Evolutionary conservation across 2,797 vertebrate genomes (phyloP), one percentile per base, ranked within the genome.

Genomic region (Lagocephalus sceleratus): DNA sequence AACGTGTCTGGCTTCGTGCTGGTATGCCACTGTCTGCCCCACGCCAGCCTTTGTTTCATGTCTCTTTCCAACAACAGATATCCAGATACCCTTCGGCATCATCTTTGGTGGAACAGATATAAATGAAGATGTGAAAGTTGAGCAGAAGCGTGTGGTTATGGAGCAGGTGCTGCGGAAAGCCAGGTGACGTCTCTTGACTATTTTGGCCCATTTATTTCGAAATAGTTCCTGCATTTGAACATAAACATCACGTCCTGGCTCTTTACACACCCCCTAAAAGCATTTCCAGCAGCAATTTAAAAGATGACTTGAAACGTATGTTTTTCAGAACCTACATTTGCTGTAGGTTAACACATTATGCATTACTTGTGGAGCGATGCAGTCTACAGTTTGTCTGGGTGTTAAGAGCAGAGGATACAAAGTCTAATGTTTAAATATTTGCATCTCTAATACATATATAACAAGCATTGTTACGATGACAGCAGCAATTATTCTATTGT

Each of bases 51-150:
- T 15, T 73, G 51, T 70, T 60, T 60, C 66, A 50, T 81, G 61
- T 75, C 47, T 80, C 11, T 63, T 54, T 50, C 75, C 78, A 50
- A 57, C 73, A 52, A 52, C 81, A 99, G 97, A 93, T 26, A 84
- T 78, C 22, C 68, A 73, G 12, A 72, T 94, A 44, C 95, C 95
- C 19, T 98, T 94, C 52, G 96, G 95, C 0, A 75, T 96, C 54
- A 89, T 98, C 81, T 98, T 98, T 76, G 97, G 97, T 3, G 97
- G 97, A 71, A 99, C 97, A 0, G 97, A 98, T 68, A 71, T 99
- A 63, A 99, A 99, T 68, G 96, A 99, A 90, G 95, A 99, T n/a
- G 67, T 90, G 51, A 94, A 89, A 75, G 91, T 92, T 53, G 82
- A 83, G 50, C 91, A 92, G 64, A 98, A 96, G 64, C 76, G 39